These are phyloP conservation scores for Euspilapteryx auroguttella DNA, from an alignment of 2,888 invertebrate genomes.

Conservation along the genomic window DNA sequence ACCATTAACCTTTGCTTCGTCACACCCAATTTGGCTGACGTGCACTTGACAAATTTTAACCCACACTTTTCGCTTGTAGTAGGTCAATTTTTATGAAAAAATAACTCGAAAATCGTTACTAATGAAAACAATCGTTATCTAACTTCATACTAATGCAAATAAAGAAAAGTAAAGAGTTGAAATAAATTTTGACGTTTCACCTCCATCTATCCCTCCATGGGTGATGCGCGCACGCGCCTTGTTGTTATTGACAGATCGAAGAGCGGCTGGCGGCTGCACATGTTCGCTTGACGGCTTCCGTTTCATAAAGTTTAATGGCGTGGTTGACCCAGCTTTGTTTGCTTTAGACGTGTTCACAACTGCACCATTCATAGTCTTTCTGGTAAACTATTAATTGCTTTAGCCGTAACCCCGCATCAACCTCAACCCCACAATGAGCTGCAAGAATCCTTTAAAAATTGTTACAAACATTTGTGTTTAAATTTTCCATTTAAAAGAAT, in stretches of 20 bases:
- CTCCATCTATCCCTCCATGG: no score
- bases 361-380: constrained; percentile 37
- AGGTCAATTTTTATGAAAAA: background rate
- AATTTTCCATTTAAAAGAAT: no score
- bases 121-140: constrained; percentile 5
- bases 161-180: no score
- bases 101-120: constrained; percentile 2
- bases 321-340: constrained; percentile 59
- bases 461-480: no score
- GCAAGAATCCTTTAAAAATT: no score
- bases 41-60: background rate
- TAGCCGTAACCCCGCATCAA: no score
- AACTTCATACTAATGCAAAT: background rate
- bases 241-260: constrained; percentile 44
- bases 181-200: no score
- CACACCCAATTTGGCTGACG: constrained; percentile 4
- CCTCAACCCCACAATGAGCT: no score
- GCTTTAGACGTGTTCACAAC: constrained; percentile 41
- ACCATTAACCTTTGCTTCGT: constrained; percentile 5
- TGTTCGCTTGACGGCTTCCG: constrained; percentile 50
- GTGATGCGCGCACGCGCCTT: constrained; percentile 25
- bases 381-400: constrained; percentile 43
- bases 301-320: constrained; percentile 56
- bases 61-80: background rate
- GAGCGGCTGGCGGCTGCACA: constrained; percentile 32